phyloP scores from a whole-genome alignment of 1,140 invertebrate species.

The Anoplolepis gracilipes region DNA sequence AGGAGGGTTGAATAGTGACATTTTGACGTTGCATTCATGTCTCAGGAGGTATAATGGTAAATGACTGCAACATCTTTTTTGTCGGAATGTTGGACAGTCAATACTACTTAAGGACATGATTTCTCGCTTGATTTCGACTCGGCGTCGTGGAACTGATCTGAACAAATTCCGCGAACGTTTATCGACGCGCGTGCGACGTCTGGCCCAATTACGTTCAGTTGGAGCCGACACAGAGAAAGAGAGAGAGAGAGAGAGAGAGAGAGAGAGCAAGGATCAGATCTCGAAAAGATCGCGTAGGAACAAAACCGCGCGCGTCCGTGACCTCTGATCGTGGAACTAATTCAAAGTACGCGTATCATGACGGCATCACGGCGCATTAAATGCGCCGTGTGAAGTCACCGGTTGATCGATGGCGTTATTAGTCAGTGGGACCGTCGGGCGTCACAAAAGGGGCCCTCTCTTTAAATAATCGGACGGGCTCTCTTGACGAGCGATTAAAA shows the following conservation, averaged over 20 bases:
- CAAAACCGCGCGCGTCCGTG: conserved; percentile 64
- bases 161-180: conserved; percentile 55
- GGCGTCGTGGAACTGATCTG: conserved; percentile 42
- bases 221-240: background rate
- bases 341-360: conserved; percentile 77
- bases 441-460: conserved; percentile 71
- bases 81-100: background rate
- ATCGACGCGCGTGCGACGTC: conserved; percentile 30
- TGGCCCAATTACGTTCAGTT: conserved; percentile 32
- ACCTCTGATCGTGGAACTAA: conserved; percentile 76
- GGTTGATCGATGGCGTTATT: conserved; percentile 76
- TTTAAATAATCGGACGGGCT: conserved; percentile 74
- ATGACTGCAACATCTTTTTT: background rate
- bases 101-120: conserved; percentile 33
- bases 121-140: conserved; percentile 33
- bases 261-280: conserved; percentile 5
- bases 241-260: too few relatives aligned
- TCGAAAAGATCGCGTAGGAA: conserved; percentile 54
- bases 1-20: too few relatives aligned
- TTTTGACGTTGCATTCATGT: background rate
- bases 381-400: conserved; percentile 75
- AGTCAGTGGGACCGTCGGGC: conserved; percentile 72
- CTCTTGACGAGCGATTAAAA: conserved; percentile 76
- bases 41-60: background rate
- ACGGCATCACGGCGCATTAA: conserved; percentile 76